Percentiles rank a stretch among this genome's conserved stretches.
These are phyloP conservation scores for Tretioscincus oriximinensis DNA, from an alignment of 2,113 vertebrate species.

Conservation along the genomic window DNA sequence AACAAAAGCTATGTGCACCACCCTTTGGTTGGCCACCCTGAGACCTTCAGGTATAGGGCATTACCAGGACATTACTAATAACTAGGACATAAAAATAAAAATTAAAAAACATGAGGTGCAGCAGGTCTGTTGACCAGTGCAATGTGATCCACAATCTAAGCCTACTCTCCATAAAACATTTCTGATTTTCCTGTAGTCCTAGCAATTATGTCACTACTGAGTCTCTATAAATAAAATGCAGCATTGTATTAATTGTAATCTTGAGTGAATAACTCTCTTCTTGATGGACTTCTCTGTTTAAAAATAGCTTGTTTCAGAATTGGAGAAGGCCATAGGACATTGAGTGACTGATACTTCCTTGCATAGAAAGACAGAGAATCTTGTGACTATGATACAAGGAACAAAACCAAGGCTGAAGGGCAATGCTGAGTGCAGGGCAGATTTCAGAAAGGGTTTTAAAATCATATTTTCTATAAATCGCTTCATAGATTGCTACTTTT, in stretches of 20 bases:
- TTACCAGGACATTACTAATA: too few relatives aligned
- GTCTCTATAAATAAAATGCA: rapidly evolving
- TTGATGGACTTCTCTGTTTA: constrained; percentile 42
- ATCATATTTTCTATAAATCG: background rate
- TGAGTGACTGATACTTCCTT: constrained; percentile 78
- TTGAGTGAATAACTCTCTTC: constrained; percentile 37
- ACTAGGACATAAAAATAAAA: too few relatives aligned
- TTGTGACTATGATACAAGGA: constrained; percentile 60
- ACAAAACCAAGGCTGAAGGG: background rate
- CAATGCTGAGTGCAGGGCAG: rapidly evolving
- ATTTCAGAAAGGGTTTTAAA: background rate
- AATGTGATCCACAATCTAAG: too few relatives aligned
- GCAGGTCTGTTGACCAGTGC: too few relatives aligned
- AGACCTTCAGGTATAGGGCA: too few relatives aligned
- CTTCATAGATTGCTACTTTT: background rate
- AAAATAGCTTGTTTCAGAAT: constrained; percentile 56
- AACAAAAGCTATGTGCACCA: too few relatives aligned
- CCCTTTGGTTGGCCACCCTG: too few relatives aligned
- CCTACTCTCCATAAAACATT: too few relatives aligned
- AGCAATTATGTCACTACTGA: rapidly evolving
- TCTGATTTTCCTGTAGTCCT: too few relatives aligned
- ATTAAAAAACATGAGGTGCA: too few relatives aligned
- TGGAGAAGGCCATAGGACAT: constrained; percentile 52
- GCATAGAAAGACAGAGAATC: constrained; percentile 83
- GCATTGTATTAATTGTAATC: rapidly evolving